These are phyloP conservation scores for Philopedon plagiatum DNA, from an alignment of 2,888 invertebrate species.

Conservation along the genomic window DNA sequence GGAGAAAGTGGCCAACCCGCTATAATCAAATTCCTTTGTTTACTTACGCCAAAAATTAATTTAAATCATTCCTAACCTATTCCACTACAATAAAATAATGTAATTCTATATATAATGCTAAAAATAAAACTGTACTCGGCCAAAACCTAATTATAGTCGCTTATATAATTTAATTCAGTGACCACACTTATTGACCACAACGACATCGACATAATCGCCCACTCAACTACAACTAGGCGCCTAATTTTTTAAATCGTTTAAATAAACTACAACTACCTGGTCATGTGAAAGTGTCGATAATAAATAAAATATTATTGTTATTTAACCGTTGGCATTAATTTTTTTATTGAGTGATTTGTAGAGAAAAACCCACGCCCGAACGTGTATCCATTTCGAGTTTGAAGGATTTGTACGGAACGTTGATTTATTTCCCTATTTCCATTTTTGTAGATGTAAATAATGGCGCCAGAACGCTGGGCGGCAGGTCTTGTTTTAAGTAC, in stretches of 20 bases:
- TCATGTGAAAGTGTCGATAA: constrained; percentile 36
- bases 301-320: constrained; percentile 37
- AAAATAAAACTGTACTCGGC: background rate
- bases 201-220: no score
- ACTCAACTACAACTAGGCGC: constrained; percentile 22
- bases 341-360: constrained; percentile 26
- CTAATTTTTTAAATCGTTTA: constrained; percentile 33
- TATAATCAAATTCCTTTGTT: background rate
- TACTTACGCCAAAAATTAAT: background rate
- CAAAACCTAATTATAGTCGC: background rate
- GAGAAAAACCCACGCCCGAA: constrained; percentile 23
- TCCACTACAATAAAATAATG: background rate
- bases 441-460: constrained; percentile 25
- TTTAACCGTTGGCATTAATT: constrained; percentile 28
- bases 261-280: constrained; percentile 5
- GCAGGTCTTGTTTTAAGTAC: background rate
- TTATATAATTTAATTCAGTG: background rate
- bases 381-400: constrained; percentile 14
- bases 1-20: no score
- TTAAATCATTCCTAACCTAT: background rate
- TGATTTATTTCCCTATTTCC: constrained; percentile 2
- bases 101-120: background rate
- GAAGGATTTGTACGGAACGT: constrained; percentile 6
- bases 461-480: constrained; percentile 1
- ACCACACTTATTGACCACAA: constrained; percentile 22